These are phyloP conservation scores for Sigmodon hispidus DNA, from an alignment of 2,113 vertebrate species.

Conservation along the genomic window DNA sequence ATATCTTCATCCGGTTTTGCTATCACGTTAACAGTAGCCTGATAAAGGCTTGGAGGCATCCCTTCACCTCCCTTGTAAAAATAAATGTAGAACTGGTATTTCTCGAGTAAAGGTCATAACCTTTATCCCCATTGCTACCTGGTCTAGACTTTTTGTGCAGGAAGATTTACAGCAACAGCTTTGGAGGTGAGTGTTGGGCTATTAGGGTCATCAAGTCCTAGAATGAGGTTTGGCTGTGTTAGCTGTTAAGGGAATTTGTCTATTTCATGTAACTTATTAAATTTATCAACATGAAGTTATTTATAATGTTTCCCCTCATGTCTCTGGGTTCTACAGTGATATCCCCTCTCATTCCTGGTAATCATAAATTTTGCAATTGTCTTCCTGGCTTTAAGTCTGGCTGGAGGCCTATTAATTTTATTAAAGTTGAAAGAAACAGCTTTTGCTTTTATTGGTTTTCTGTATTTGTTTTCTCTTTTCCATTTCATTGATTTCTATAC, in stretches of 20 bases:
- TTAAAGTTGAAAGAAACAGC: not conserved
- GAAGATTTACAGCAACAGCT: not conserved
- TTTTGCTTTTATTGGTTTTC: slow-evolving; percentile 8
- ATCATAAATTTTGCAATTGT: not conserved
- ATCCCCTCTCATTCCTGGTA: not conserved
- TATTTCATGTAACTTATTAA: not conserved
- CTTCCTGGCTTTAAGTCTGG: not conserved
- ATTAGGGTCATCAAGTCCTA: not conserved
- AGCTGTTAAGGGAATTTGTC: not conserved
- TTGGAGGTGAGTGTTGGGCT: rapidly evolving
- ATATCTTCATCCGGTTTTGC: not conserved
- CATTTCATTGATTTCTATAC: not conserved
- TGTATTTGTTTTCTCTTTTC: not conserved
- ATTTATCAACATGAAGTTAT: not conserved
- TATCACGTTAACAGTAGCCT: not conserved
- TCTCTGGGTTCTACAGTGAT: not conserved
- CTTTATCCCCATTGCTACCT: not conserved
- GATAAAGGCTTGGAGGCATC: not conserved
- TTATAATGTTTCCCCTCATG: not conserved
- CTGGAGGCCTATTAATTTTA: slow-evolving; percentile 10
- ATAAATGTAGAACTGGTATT: not conserved
- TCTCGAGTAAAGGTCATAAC: no score
- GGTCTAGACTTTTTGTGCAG: not conserved
- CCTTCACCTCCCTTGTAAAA: not conserved
- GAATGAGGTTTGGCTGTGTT: not conserved